Base-by-base conservation (phyloP, 2,113 vertebrate species). In the Phoxinus phoxinus region DNA sequence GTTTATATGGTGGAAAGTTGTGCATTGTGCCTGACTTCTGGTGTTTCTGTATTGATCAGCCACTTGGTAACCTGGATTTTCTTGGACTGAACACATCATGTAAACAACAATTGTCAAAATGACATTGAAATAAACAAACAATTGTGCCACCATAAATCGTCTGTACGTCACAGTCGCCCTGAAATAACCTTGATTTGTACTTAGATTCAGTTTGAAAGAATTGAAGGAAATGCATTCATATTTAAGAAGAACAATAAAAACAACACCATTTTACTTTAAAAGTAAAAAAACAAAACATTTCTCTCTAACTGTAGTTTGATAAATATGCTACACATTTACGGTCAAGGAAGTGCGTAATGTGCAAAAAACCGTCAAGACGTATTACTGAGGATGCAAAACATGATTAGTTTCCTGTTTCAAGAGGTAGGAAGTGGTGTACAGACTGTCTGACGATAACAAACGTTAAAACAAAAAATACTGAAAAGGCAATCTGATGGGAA, bases 321-420 rank as follows among this genome's bases (percentile, higher is more conserved):
- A 71, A 69, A 71, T 23, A 37, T 71, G 19, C 9, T 6, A 11
- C 35, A 41, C 19, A 71, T 71, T 71, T 37, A 37, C 23, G 4
- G 21, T 41, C 4, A 81, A 35, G 63, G 80, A 82, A 82, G 80
- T 71, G 25, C 3, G 21, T 71, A 13, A n/a, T 2, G 3, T 1
- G 1, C 19, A 35, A 27, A 21, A 13, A 27, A 46, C 6, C 30
- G 35, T 81, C 23, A 80, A 59, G 23, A 27, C 13, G 58, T 10
- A 23, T 65, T 21, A 19, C 48, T 21, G 48, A 30, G 25, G 15
- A 35, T 75, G 27, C 4, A 7, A 79, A 27, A 19, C 2, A 3
- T 81, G 25, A 35, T 41, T 25, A 35, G 48, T 72, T 72, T 83
- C 81, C 81, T 69, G 81, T 83, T 23, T 71, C 0, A 27, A n/a